These are phyloP conservation scores for Sciurus niger DNA, from an alignment of 2,113 vertebrate species.

Conservation along the genomic window DNA sequence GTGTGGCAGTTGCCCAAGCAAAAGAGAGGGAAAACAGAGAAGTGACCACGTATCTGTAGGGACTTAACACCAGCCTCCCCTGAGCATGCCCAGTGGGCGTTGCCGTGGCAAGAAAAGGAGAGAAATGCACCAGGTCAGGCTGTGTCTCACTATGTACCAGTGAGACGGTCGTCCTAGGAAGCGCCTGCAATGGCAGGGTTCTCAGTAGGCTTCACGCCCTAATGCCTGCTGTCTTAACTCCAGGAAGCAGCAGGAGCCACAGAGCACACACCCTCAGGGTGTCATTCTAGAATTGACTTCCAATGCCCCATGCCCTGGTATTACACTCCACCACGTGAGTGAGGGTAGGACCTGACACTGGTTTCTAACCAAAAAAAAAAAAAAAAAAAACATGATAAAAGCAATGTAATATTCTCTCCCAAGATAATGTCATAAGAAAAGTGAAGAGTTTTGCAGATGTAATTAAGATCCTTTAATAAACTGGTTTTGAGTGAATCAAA, in stretches of 20 bases:
- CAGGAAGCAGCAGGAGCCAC: not conserved
- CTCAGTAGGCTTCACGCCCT: not conserved
- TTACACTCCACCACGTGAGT: not conserved
- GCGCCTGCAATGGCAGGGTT: not conserved
- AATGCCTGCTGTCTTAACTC: not conserved
- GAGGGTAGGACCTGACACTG: not conserved
- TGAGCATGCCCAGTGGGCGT: rapidly evolving
- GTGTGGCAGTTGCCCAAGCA: constrained; percentile 96
- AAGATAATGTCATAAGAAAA: constrained; percentile 10
- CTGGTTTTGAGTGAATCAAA: not conserved
- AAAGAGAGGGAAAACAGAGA: constrained; percentile 93
- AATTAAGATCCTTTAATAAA: not conserved
- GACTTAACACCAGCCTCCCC: not conserved
- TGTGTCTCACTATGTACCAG: not conserved
- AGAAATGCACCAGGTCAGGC: not conserved
- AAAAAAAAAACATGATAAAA: not conserved
- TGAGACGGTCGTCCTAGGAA: not conserved
- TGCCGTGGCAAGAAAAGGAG: not conserved
- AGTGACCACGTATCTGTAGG: constrained; percentile 95
- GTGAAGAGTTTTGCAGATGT: not conserved
- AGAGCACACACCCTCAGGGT: no score
- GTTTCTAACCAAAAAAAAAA: not conserved
- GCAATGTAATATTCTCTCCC: not conserved
- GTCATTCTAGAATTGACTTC: not conserved
- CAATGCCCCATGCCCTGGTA: not conserved